Conservation (phyloP, 2,888 invertebrate genomes). For the Hecatera dysodea region DNA sequence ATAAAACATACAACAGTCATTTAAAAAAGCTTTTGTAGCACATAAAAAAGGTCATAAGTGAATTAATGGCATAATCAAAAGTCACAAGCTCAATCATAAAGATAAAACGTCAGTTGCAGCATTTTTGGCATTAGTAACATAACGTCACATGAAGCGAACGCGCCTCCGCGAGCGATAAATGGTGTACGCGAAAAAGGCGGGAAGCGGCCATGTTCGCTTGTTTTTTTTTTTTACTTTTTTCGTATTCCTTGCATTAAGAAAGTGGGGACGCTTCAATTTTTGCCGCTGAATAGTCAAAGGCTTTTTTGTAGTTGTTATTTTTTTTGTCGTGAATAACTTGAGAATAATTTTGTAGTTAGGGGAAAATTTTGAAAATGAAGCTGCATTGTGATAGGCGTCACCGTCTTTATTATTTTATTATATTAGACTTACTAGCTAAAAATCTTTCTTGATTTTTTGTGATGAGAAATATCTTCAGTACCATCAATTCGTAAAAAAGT, state of each 20-base stretch:
- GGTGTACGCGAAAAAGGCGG: slow-evolving; percentile 66
- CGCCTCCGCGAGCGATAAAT: slow-evolving; percentile 58
- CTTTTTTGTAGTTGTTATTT: not conserved
- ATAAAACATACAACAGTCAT: slow-evolving; percentile 9
- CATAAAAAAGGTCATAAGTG: slow-evolving; percentile 8
- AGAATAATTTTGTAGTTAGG: slow-evolving; percentile 21
- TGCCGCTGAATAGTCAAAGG: slow-evolving; percentile 45
- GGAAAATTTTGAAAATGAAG: slow-evolving; percentile 15
- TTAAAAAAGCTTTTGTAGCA: slow-evolving; percentile 15
- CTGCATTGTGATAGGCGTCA: not conserved
- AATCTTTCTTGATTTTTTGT: no score
- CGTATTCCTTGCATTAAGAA: slow-evolving; percentile 50
- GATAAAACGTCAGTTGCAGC: slow-evolving; percentile 61
- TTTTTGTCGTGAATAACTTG: slow-evolving; percentile 24
- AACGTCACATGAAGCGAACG: slow-evolving; percentile 49
- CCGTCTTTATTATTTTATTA: not conserved
- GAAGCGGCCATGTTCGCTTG: slow-evolving; percentile 60
- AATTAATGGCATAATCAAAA: slow-evolving; percentile 39
- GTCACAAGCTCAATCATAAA: slow-evolving; percentile 54
- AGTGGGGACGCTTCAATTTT: slow-evolving; percentile 50
- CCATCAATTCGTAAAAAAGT: no score
- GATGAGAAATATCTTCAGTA: no score
- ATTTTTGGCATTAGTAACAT: slow-evolving; percentile 49
- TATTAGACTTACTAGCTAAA: not conserved
- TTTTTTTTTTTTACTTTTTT: slow-evolving; percentile 43